Percentiles rank a stretch among this genome's conserved stretches.
Evolutionary conservation across 2,888 invertebrate genomes (phyloP).

Genomic region (Agyllia agylla): DNA sequence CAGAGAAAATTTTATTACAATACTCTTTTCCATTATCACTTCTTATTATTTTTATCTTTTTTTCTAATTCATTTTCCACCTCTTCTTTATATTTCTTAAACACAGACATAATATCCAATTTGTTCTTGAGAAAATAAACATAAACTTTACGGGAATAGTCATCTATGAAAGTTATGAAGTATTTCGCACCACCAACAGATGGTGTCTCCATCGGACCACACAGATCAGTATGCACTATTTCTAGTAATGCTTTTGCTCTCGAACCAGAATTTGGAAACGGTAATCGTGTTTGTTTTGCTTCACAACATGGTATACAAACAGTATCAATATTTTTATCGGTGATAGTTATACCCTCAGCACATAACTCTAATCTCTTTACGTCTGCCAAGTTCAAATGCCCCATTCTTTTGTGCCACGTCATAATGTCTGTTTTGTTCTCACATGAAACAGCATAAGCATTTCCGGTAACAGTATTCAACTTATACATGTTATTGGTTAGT

Average conservation of each 20-base stretch:
- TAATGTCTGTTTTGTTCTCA: not conserved
- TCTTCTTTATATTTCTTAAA: conserved; percentile 57
- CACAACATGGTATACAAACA: conserved; percentile 32
- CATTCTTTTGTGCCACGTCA: conserved; percentile 35
- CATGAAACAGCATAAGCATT: conserved; percentile 18
- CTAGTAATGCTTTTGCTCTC: conserved; percentile 70
- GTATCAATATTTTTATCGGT: conserved; percentile 8
- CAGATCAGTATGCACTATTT: conserved; percentile 81
- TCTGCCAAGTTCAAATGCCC: conserved; percentile 5
- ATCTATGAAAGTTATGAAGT: conserved; percentile 82
- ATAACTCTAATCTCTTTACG: conserved; percentile 45
- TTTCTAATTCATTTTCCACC: conserved; percentile 48
- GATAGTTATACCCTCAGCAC: conserved; percentile 63
- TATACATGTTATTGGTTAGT: conserved; percentile 62
- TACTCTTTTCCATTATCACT: conserved; percentile 44
- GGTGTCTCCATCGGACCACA: conserved; percentile 81
- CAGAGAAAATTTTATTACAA: conserved; percentile 41
- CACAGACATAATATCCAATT: conserved; percentile 73
- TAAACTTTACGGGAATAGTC: conserved; percentile 77
- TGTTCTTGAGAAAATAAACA: conserved; percentile 81
- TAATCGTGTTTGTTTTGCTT: conserved; percentile 44
- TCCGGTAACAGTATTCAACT: conserved; percentile 29
- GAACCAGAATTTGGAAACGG: conserved; percentile 32
- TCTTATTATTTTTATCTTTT: conserved; percentile 39
- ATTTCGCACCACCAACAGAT: conserved; percentile 81